Percentiles rank a stretch among this genome's conserved stretches.
Conservation (phyloP, 2,888 invertebrate species). For the Chrysopilus asiliformis region DNA sequence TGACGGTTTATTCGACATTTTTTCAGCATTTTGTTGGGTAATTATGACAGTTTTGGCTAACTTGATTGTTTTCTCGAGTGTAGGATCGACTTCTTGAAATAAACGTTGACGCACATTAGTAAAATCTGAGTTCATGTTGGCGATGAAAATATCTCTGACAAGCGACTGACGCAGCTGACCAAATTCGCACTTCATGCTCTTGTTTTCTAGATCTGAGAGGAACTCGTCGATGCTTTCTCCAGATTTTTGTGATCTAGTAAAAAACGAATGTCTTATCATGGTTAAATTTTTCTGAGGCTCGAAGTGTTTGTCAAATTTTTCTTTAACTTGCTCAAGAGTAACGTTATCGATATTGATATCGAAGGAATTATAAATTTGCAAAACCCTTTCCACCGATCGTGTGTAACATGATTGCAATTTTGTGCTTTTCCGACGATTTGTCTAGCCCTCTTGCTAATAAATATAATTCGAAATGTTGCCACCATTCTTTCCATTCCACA, state of each 20-base stretch:
- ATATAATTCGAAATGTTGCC: neutral
- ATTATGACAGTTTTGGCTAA: too few relatives aligned
- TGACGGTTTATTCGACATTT: too few relatives aligned
- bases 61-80: too few relatives aligned
- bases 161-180: too few relatives aligned
- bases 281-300: neutral
- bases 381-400: neutral
- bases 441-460: neutral
- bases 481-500: neutral
- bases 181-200: too few relatives aligned
- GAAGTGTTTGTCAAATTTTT: neutral
- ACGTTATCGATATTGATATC: neutral
- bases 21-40: too few relatives aligned
- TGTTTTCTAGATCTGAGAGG: too few relatives aligned
- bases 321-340: neutral
- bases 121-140: too few relatives aligned
- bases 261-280: neutral
- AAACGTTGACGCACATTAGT: too few relatives aligned
- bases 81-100: too few relatives aligned
- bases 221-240: too few relatives aligned
- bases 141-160: too few relatives aligned
- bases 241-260: neutral
- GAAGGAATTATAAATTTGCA: neutral
- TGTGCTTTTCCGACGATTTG: neutral
- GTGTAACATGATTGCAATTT: constrained; percentile 1